Evolutionary conservation across 2,888 invertebrate species (phyloP).

Genomic region (Drosophila eohydei): DNA sequence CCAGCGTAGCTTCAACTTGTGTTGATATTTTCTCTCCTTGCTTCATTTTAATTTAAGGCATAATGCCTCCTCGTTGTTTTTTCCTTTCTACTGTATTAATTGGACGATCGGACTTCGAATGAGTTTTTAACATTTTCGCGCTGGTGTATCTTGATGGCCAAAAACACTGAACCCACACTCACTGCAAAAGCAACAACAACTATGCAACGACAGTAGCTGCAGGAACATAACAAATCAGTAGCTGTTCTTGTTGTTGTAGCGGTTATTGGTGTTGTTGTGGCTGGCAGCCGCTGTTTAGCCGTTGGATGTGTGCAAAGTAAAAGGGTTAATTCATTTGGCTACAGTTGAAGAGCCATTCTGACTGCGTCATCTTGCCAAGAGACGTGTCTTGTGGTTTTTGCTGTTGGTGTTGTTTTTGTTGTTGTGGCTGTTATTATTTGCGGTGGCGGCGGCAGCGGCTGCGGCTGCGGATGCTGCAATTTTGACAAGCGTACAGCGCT

Average conservation of each 20-base stretch:
- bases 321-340: conserved; percentile 79
- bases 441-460: conserved; percentile 29
- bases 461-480: conserved; percentile 66
- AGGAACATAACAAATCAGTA: conserved; percentile 65
- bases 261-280: conserved; percentile 45
- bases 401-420: conserved; percentile 29
- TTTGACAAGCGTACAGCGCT: conserved; percentile 72
- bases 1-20: too few species aligned
- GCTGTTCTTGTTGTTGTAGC: conserved; percentile 39
- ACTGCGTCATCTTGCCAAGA: conserved; percentile 70
- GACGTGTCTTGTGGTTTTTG: conserved; percentile 54
- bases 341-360: conserved; percentile 60
- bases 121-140: conserved; percentile 45
- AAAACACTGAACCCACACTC: conserved; percentile 58
- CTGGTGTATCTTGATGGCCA: conserved; percentile 47
- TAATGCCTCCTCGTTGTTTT: background rate
- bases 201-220: conserved; percentile 27
- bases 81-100: background rate
- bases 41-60: background rate
- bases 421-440: conserved; percentile 23
- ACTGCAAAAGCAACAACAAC: conserved; percentile 9
- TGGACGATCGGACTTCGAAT: background rate
- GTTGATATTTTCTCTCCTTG: too few species aligned
- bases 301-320: conserved; percentile 70
- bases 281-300: conserved; percentile 33